Conservation (phyloP, 2,888 invertebrate species). For the Amphipoea oculea region DNA sequence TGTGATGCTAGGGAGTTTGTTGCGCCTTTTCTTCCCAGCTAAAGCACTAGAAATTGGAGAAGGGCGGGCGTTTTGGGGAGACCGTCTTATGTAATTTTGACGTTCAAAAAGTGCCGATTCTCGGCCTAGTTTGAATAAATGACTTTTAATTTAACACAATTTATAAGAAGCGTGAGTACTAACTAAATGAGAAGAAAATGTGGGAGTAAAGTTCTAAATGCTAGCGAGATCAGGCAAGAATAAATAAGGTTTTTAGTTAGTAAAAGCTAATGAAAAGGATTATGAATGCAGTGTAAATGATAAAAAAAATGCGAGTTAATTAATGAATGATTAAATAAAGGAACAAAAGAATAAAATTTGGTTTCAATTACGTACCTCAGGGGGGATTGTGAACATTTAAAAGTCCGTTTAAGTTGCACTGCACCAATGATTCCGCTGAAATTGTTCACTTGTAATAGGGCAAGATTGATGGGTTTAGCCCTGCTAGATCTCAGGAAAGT, state of each 20-base stretch:
- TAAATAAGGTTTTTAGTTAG: constrained; percentile 18
- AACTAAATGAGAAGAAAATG: constrained; percentile 10
- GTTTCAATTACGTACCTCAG: constrained; percentile 51
- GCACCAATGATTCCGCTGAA: constrained; percentile 39
- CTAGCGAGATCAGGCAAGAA: constrained; percentile 14
- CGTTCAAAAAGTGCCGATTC: background rate
- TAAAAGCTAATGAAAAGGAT: constrained; percentile 28
- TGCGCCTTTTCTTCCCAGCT: background rate
- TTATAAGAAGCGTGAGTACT: constrained; percentile 16
- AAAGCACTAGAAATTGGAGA: background rate
- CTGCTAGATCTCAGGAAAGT: constrained; percentile 11
- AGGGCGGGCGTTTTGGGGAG: background rate
- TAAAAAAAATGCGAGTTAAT: constrained; percentile 29
- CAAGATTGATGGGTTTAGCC: constrained; percentile 10
- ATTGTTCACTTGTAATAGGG: constrained; percentile 32
- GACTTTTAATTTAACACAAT: background rate
- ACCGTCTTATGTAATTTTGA: background rate
- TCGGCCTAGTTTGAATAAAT: background rate
- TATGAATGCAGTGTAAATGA: constrained; percentile 17
- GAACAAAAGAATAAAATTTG: constrained; percentile 30
- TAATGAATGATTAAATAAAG: constrained; percentile 22
- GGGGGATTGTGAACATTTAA: constrained; percentile 82
- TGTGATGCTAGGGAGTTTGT: background rate
- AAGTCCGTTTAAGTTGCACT: constrained; percentile 43
- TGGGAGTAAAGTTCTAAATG: background rate